Evolutionary conservation across 2,888 invertebrate genomes (phyloP).

Genomic region (Eudasyphora cyanicolor): DNA sequence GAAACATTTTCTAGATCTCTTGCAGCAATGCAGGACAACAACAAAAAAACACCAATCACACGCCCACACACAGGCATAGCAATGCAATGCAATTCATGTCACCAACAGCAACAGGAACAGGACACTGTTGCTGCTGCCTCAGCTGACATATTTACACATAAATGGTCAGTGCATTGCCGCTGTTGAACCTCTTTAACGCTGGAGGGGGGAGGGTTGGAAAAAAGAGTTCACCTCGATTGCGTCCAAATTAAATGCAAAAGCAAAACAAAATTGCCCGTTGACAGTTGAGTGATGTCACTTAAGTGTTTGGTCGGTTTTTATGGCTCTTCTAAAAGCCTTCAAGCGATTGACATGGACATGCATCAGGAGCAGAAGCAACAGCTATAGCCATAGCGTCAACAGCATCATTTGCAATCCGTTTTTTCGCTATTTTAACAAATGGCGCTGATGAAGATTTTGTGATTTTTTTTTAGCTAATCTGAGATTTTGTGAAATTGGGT

Average conservation of each 20-base stretch:
- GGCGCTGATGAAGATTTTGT: neutral
- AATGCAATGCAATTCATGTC: neutral
- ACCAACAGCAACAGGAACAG: neutral
- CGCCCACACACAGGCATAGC: too few relatives aligned
- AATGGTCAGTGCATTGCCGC: neutral
- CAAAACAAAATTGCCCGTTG: conserved; percentile 20
- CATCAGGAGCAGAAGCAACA: conserved; percentile 10
- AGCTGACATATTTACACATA: neutral
- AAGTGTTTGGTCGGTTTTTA: conserved; percentile 50
- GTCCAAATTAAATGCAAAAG: conserved; percentile 52
- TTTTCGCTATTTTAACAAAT: neutral
- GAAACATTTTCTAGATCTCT: neutral
- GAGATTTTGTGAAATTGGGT: neutral
- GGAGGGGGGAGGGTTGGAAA: neutral
- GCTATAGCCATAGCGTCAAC: neutral
- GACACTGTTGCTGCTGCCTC: neutral
- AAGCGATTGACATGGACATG: conserved; percentile 54
- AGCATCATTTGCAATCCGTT: neutral
- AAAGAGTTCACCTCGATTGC: neutral
- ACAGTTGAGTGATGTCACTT: conserved; percentile 59
- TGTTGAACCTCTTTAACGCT: neutral
- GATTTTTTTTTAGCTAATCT: neutral
- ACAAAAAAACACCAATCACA: conserved; percentile 2
- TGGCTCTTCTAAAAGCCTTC: conserved; percentile 54
- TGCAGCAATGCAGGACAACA: neutral